phyloP scores from a whole-genome alignment of 2,888 invertebrate genomes.

The Lypha dubia region DNA sequence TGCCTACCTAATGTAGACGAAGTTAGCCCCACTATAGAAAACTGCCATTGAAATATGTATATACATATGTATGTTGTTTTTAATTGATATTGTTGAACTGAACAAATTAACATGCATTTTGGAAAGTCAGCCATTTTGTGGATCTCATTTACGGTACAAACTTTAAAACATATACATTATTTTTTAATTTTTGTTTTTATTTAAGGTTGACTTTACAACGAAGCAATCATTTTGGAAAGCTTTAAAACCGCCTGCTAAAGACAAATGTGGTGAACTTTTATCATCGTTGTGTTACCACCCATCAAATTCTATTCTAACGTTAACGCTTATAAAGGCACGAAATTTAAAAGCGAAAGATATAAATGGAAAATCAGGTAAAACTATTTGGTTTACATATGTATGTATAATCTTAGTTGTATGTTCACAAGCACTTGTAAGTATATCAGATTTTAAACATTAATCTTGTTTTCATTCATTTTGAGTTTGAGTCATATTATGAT shows the following conservation, averaged over 20 bases:
- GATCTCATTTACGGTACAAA: too few relatives aligned
- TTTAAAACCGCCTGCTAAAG: slow-evolving; percentile 94
- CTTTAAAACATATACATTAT: neutral
- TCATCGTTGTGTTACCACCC: slow-evolving; percentile 98
- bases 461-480: too few relatives aligned
- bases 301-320: slow-evolving; percentile 95
- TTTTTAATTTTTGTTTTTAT: neutral
- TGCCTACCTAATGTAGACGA: too few relatives aligned
- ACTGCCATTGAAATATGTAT: too few relatives aligned
- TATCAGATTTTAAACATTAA: too few relatives aligned
- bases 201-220: slow-evolving; percentile 93
- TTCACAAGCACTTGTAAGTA: neutral
- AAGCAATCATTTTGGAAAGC: slow-evolving; percentile 98
- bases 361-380: slow-evolving; percentile 94
- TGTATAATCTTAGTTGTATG: too few relatives aligned
- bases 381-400: neutral
- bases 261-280: slow-evolving; percentile 95
- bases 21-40: too few relatives aligned
- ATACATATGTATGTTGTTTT: too few relatives aligned
- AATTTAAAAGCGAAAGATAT: slow-evolving; percentile 98
- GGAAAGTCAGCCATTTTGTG: too few relatives aligned
- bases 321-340: slow-evolving; percentile 95
- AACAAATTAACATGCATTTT: too few relatives aligned
- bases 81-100: too few relatives aligned
- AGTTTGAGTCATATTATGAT: too few relatives aligned